Base-by-base conservation (phyloP, 2,888 invertebrate genomes). In the Nomada hirtipes region DNA sequence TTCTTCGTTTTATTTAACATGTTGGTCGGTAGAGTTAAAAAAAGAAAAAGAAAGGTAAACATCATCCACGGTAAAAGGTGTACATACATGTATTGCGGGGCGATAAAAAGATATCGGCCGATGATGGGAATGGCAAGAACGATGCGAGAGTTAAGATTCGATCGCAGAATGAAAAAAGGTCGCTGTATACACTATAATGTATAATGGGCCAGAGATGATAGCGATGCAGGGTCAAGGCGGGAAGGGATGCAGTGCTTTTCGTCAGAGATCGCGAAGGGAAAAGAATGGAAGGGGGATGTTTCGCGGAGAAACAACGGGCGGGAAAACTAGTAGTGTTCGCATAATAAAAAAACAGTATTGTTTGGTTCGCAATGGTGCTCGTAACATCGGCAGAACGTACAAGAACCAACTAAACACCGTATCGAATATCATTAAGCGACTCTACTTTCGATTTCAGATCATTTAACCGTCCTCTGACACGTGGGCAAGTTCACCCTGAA, bases 401-500 rank as follows among this genome's bases (percentile, higher is more conserved):
- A 78, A 85, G 70, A 73, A 69, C 75, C 76, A 77, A 57, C 67
- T 69, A 83, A 80, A 75, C 53, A 84, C 83, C 85, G 85, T 83
- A 79, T 81, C 74, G 79, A 67, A 85, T 71, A 80, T 82, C 74
- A 61, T 86, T 86, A 70, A 67, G 63, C 74, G 71, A 75, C 42
- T 72, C 63, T 60, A 69, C 20, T 60, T 76, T 57, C 61, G 69
- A 76, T 55, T 52, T 50, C 53, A 20, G 75, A 86, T 93, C 92
- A 92, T 86, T 92, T 93, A 83, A 92, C 92, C 92, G 92, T 93
- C 92, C 92, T 92, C 88, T 93, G 91, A 94, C 98, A 98, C 82
- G 98, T 97, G 88, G 98, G 98, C 89, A 97, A 95, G 94, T 98
- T 98, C 90, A 98, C 97, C 90, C 96, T 96, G 95, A 98, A 98